Evolutionary conservation across 53 echinoderm and acorn worm species (phyloP).

Genomic region (Patiria pectinifera): DNA sequence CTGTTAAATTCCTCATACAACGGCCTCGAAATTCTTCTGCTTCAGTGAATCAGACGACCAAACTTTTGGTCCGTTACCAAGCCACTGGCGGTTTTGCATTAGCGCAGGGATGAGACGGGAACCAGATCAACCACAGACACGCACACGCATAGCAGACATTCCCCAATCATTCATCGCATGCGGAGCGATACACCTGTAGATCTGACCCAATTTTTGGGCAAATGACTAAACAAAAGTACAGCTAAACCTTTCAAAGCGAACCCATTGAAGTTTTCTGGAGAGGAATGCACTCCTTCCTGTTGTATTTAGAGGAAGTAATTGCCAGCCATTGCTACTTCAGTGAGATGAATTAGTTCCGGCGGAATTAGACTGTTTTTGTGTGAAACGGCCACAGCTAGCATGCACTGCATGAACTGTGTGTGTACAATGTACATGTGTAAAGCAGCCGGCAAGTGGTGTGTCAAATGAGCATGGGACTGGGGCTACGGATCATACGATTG

Average conservation of each 20-base stretch:
- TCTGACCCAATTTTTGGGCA: background rate
- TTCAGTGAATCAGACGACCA: conserved; percentile 13
- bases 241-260: background rate
- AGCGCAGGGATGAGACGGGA: background rate
- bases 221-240: background rate
- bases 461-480: no score
- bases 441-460: background rate
- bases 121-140: background rate
- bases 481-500: no score
- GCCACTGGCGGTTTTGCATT: background rate
- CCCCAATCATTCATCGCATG: conserved; percentile 46
- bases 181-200: conserved; percentile 60
- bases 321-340: background rate
- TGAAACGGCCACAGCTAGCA: conserved; percentile 11
- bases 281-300: background rate
- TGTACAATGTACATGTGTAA: background rate
- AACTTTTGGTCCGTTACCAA: conserved; percentile 19
- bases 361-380: conserved; percentile 62
- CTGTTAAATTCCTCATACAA: background rate
- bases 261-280: background rate
- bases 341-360: conserved; percentile 56
- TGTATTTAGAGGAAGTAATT: conserved; percentile 13
- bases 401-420: background rate
- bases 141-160: conserved; percentile 27
- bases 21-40: background rate